These are phyloP conservation scores for Echinometra lucunter DNA, from an alignment of 53 echinoderm and acorn worm genomes.

Conservation along the genomic window DNA sequence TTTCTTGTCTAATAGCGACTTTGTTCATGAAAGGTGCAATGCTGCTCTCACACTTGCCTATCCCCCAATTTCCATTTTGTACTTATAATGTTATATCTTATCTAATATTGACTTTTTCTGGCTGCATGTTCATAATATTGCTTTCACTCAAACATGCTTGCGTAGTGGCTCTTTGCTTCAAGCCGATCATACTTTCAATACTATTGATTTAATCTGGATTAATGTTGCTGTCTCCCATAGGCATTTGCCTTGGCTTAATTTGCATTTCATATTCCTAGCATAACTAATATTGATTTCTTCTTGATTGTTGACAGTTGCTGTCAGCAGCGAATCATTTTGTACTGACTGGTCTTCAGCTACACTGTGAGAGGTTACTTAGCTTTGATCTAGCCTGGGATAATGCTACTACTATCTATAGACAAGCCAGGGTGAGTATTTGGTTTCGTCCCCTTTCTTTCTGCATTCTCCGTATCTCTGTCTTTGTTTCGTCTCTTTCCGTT, in stretches of 20 bases:
- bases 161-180: neutral
- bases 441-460: neutral
- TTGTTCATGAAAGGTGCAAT: too few species aligned
- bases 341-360: constrained; percentile 81
- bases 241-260: neutral
- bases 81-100: too few species aligned
- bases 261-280: neutral
- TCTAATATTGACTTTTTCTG: too few species aligned
- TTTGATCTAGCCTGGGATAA: constrained; percentile 82
- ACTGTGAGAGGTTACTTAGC: constrained; percentile 89
- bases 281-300: neutral
- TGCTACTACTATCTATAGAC: constrained; percentile 86
- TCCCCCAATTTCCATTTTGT: too few species aligned
- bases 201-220: too few species aligned
- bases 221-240: too few species aligned
- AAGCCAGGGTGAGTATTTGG: constrained; percentile 84
- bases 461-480: too few species aligned
- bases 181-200: too few species aligned
- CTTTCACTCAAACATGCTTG: neutral
- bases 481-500: neutral
- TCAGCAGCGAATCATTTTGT: constrained; percentile 93
- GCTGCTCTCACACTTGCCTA: too few species aligned
- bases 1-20: too few species aligned
- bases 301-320: constrained; percentile 73
- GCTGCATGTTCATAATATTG: too few species aligned